These are phyloP conservation scores for Siphlonurus alternatus DNA, from an alignment of 2,888 invertebrate genomes.

Conservation along the genomic window DNA sequence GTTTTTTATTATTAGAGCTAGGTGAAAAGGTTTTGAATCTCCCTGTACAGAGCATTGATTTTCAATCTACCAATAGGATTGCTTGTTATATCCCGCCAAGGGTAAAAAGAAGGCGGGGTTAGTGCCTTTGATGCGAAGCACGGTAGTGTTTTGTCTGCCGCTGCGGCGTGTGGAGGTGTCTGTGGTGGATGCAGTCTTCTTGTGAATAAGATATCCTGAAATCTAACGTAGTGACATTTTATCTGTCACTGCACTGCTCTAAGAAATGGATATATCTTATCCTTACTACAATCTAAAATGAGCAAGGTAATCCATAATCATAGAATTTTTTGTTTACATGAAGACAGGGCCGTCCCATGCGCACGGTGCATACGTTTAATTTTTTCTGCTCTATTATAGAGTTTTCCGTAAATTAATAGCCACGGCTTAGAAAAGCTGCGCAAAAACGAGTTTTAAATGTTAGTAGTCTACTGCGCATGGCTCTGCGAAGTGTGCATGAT, in stretches of 20 bases:
- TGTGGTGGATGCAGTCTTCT: not conserved
- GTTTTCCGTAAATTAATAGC: too few species aligned
- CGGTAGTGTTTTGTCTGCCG: not conserved
- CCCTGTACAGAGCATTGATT: not conserved
- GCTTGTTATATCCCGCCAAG: not conserved
- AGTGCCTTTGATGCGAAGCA: not conserved
- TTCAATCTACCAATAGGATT: not conserved
- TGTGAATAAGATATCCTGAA: not conserved
- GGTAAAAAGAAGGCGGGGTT: not conserved
- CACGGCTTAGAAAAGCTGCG: too few species aligned
- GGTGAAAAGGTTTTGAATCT: too few species aligned
- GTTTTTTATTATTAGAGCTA: too few species aligned
- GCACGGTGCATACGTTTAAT: too few species aligned
- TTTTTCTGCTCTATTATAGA: too few species aligned
- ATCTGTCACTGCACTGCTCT: not conserved
- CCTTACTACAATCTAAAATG: not conserved
- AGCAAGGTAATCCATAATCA: not conserved
- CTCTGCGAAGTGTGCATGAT: too few species aligned
- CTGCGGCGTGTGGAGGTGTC: not conserved
- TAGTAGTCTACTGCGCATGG: too few species aligned
- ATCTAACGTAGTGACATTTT: not conserved
- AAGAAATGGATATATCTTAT: not conserved
- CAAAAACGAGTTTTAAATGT: too few species aligned
- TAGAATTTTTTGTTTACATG: not conserved
- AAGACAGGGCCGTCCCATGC: too few species aligned